These are phyloP conservation scores for Anastrepha ludens DNA, from an alignment of 1,140 invertebrate species.

Conservation along the genomic window DNA sequence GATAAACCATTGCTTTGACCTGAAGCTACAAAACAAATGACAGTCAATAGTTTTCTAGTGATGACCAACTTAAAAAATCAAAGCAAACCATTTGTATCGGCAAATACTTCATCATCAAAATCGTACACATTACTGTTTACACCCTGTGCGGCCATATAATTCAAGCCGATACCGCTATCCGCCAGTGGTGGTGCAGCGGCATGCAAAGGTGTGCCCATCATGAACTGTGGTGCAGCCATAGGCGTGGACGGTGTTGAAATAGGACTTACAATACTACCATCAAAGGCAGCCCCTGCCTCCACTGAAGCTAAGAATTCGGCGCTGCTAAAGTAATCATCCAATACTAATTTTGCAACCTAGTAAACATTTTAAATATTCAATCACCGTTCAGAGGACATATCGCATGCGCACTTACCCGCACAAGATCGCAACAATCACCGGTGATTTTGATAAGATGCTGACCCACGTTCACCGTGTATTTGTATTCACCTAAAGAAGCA, in stretches of 20 bases:
- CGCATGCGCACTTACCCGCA: constrained; percentile 80
- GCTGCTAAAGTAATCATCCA: constrained; percentile 86
- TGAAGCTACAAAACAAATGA: background rate
- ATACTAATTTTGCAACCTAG: constrained; percentile 87
- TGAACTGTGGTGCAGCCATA: constrained; percentile 68
- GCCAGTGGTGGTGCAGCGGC: constrained; percentile 62
- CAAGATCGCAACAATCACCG: constrained; percentile 87
- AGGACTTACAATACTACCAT: constrained; percentile 67
- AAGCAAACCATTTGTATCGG: constrained; percentile 61
- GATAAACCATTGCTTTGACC: constrained; percentile 64
- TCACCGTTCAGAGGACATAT: constrained; percentile 34
- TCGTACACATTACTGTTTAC: constrained; percentile 64
- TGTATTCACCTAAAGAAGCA: constrained; percentile 88
- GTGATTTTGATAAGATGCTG: constrained; percentile 88
- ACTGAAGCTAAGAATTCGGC: constrained; percentile 72
- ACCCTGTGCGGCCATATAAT: constrained; percentile 62
- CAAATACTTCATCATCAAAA: constrained; percentile 72
- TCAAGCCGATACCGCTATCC: constrained; percentile 72
- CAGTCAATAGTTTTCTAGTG: background rate
- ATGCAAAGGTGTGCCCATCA: constrained; percentile 62
- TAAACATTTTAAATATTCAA: constrained; percentile 36
- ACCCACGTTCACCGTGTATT: constrained; percentile 88
- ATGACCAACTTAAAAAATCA: background rate
- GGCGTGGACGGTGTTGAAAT: constrained; percentile 71
- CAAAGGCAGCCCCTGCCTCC: constrained; percentile 71